Evolutionary conservation across 2,888 invertebrate genomes (phyloP), one percentile per base, ranked within the genome.

Genomic region (Phaedon cochleariae): DNA sequence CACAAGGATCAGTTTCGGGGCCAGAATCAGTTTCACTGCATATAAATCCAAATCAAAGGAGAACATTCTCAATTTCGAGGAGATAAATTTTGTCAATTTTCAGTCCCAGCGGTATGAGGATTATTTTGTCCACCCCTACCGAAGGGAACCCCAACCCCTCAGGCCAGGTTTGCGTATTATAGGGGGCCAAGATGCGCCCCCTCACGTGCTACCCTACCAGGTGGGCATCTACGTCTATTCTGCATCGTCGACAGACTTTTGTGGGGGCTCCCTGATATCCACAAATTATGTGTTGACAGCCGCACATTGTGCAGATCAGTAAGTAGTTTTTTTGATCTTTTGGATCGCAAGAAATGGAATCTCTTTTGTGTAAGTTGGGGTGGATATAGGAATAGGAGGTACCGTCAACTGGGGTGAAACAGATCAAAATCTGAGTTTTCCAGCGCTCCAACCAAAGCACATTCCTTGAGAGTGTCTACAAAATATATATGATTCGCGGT

Each of bases 211-310:
- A 48, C 71, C 71, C 0, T 73, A 73, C 49, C 71, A 73, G 65
- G 72, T 70, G 21, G 74, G 70, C 5, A 58, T 74, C 17, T 70
- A 68, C 37, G 62, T 69, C 1, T 62, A 68, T 15, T 55, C 59
- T 2, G 55, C 62, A 1, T n/a, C 34, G 3, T 46, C 60, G 1
- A 64, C 63, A 2, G 62, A 66, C 22, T 75, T 75, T 26, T 75
- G 74, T 61, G 74, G 74, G 9, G 74, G 73, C 9, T 71, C 72
- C 12, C 59, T 75, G 15, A 66, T 75, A 12, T 69, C 67, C 22
- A 7, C 31, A 0, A 67, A 72, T 53, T 73, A 67, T 55, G 65
- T 75, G 45, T 60, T 75, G 49, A 75, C 73, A 12, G 73, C 74
- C 12, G 74, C 73, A 9, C 74, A 75, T 48, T 75, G 74, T 45